Conservation (phyloP, 2,113 vertebrate species). For the Mixornis gularis region DNA sequence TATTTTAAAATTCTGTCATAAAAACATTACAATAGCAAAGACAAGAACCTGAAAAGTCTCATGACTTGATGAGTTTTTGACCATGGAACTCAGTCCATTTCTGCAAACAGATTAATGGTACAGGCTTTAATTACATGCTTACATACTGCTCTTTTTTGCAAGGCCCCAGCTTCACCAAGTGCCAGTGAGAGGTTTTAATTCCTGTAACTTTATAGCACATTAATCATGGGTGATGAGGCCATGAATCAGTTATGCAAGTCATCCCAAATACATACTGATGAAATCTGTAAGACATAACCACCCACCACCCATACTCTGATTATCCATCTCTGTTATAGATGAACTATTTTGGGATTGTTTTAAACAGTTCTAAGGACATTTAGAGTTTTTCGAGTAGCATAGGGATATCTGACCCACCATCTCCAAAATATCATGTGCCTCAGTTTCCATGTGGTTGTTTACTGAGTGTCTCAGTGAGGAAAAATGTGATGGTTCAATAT, state of each 20-base stretch:
- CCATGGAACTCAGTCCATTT: background rate
- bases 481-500: background rate
- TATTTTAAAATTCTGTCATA: background rate
- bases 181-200: background rate
- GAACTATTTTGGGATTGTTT: background rate
- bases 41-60: background rate
- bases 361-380: background rate
- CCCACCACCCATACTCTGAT: background rate
- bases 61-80: background rate
- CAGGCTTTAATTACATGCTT: background rate
- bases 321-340: background rate
- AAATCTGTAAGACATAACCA: background rate
- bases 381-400: background rate
- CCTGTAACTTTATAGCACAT: constrained; percentile 21
- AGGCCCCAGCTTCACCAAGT: background rate
- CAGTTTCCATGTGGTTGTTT: background rate
- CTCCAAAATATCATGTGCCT: background rate
- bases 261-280: background rate
- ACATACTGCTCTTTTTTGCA: background rate
- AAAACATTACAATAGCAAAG: background rate
- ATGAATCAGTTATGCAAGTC: background rate
- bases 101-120: background rate
- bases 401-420: background rate
- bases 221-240: constrained; percentile 24
- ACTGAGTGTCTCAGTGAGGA: background rate